A percentile compares a stretch with the other conserved stretches of the same genome.
Conservation (phyloP, 2,113 vertebrate species). For the Sus scrofa region T2T-Sscrofa CM000812.6:277486501-277487000, state of each 20-base stretch:
- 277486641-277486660: conserved; percentile 80
- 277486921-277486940: conserved; percentile 56
- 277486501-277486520: not conserved
- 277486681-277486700: conserved; percentile 78
- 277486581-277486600: not conserved
- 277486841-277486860: conserved; percentile 72
- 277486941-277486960: conserved; percentile 41
- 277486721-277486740: conserved; percentile 73
- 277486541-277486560: not conserved
- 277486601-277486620: not conserved
- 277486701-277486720: conserved; percentile 83
- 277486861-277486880: conserved; percentile 76
- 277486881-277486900: conserved; percentile 73
- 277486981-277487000: not conserved
- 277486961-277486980: conserved; percentile 49
- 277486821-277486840: conserved; percentile 55
- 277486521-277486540: not conserved
- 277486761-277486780: conserved; percentile 10
- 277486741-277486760: conserved; percentile 36
- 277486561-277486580: not conserved
- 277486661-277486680: conserved; percentile 78
- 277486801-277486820: conserved; percentile 75
- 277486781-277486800: conserved; percentile 21
- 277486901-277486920: conserved; percentile 50
- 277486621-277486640: conserved; percentile 4